These are phyloP conservation scores for Momotus momota DNA, from an alignment of 2,797 vertebrate genomes.

Conservation along the genomic window DNA sequence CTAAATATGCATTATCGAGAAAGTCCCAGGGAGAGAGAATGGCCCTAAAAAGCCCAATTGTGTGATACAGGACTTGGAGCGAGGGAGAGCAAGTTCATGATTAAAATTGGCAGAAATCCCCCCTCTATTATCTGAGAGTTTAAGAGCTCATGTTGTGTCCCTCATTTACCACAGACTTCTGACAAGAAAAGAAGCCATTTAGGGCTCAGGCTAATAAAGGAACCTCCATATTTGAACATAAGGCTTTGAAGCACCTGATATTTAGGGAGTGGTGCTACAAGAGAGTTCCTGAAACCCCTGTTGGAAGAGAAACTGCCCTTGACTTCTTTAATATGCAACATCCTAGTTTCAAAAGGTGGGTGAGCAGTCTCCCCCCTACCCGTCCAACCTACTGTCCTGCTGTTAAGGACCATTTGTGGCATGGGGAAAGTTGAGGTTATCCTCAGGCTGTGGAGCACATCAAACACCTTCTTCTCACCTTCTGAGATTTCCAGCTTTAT, in stretches of 20 bases:
- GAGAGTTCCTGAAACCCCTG: background rate
- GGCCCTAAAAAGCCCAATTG: fast-evolving
- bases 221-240: background rate
- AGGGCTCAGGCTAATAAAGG: background rate
- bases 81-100: fast-evolving
- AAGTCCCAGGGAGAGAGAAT: background rate
- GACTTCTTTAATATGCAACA: background rate
- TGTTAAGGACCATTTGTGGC: background rate
- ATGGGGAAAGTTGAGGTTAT: background rate
- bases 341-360: background rate
- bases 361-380: background rate
- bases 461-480: background rate
- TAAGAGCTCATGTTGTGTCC: fast-evolving
- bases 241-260: background rate
- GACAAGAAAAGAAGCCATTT: background rate
- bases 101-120: background rate
- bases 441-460: background rate
- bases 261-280: background rate
- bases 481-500: background rate
- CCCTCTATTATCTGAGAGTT: background rate
- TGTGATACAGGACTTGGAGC: fast-evolving
- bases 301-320: background rate
- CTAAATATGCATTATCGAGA: background rate
- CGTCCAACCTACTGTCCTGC: background rate
- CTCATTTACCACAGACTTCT: background rate